Evolutionary conservation across 64 coral and sea anemone genomes (phyloP).

Genomic region (Actinia equina): DNA sequence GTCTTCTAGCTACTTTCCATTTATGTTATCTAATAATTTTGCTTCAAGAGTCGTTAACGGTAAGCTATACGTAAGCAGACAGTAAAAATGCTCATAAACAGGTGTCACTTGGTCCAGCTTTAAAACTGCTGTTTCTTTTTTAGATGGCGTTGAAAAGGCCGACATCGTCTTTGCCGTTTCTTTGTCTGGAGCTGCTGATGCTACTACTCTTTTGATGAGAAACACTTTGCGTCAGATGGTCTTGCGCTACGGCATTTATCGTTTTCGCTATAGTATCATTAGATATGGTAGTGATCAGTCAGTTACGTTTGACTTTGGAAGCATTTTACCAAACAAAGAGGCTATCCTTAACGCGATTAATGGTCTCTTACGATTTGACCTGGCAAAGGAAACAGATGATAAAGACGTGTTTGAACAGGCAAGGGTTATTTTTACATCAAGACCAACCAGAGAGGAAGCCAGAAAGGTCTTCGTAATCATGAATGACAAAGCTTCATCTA

Average conservation of each 20-base stretch:
- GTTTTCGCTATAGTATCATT: slow-evolving; percentile 48
- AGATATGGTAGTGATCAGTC: slow-evolving; percentile 17
- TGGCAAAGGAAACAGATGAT: not conserved
- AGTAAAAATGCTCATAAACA: too few species aligned
- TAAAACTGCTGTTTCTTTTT: not conserved
- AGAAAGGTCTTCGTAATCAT: not conserved
- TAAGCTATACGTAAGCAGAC: not conserved
- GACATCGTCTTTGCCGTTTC: slow-evolving; percentile 50
- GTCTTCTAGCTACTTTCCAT: not conserved
- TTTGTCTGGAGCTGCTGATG: not conserved
- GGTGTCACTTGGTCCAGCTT: too few species aligned
- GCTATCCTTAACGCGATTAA: not conserved
- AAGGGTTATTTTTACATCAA: not conserved
- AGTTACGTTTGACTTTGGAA: slow-evolving; percentile 21
- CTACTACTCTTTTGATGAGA: slow-evolving; percentile 24
- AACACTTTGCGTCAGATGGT: slow-evolving; percentile 7
- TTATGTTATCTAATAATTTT: not conserved
- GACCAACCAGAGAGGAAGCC: not conserved
- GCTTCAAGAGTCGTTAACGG: not conserved
- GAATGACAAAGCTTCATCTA: not conserved
- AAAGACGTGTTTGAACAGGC: slow-evolving; percentile 4
- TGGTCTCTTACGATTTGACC: not conserved
- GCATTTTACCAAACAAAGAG: slow-evolving; percentile 7
- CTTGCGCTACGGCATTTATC: slow-evolving; percentile 21
- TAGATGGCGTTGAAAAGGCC: not conserved